Evolutionary conservation across 2,113 vertebrate genomes (phyloP), one percentile per base, ranked within the genome.

Genomic region (Columba janthina): DNA sequence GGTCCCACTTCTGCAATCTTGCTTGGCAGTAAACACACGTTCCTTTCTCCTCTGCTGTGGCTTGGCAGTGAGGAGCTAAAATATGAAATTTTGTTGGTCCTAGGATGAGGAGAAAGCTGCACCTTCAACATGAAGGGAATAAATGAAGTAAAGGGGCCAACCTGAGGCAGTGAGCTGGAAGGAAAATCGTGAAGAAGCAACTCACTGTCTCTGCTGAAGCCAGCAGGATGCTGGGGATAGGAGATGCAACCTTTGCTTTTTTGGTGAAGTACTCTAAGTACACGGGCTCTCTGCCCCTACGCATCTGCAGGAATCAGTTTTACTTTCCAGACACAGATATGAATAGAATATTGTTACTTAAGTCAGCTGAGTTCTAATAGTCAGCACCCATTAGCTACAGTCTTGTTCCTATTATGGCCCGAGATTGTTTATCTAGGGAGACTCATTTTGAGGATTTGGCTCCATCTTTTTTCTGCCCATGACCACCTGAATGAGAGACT

Each of bases 1-100:
- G 89, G 87, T 95, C 72, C 29, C 80, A 51, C 73, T 93, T 91
- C 48, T 94, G 60, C 70, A 75, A 72, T 61, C 42, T 81, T 66
- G 38, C 25, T 77, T 96, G 84, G 53, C 69, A 91, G 48, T 20
- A 60, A 58, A 26, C 22, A 72, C 42, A 66, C 58, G 69, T 42
- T 44, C 32, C 32, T 90, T 90, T 95, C 76, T 92, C 19, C 40
- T 92, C 67, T 86, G 19, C 56, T 29, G n/a, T 51, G 53, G 56
- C 42, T 87, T 38, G 51, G 40, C 17, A 50, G n/a, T 51, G 51
- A 62, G 48, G 42, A 80, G 31, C 28, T 74, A 57, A 86, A 94
- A 31, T 21, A 73, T 21, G 25, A 34, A 58, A 51, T 81, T 66
- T 36, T 88, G 20, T 44, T 85, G 18, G 76, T 38, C 24, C 29